Evolutionary conservation across 2,113 vertebrate species (phyloP), one percentile per base, ranked within the genome.

Genomic region (Indicator maculatus): DNA sequence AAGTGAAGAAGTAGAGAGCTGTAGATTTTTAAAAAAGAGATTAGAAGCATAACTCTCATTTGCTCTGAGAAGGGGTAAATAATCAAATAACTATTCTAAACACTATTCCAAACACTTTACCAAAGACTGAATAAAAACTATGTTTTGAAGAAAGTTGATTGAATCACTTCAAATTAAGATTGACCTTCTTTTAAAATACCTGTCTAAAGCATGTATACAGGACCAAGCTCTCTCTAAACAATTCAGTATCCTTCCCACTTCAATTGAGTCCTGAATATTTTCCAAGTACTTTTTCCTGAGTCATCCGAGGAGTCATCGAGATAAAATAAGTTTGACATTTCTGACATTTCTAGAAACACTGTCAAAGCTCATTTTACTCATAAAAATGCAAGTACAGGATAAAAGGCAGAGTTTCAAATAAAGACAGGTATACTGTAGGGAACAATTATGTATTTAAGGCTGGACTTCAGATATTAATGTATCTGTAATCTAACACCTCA

Each of bases 191-290:
- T 71, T 93, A 39, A 90, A 94, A 86, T 44, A 86, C 14, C 50
- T 50, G 36, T 41, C 39, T 50, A 69, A 80, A 52, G 47, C 38
- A 65, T 4, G 50, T 50, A 88, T 4, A 72, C 8, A 11, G 15
- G 6, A 83, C 2, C 12, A 79, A 73, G 36, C 9, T 58, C 28
- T 11, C 31, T 92, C 56, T 93, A n/a, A 61, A 58, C 31, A 65
- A 59, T 77, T 91, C 74, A 74, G 66, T 44, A 78, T 53, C 53
- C 64, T 60, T 82, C 56, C 47, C 72, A 88, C 71, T 94, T 88
- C 65, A 94, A 52, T 91, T 93, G 95, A 93, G 31, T 65, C 44
- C 50, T 96, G 93, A 94, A 69, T 90, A 61, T 88, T 81, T 93
- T 94, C 76, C 83, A 93, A 90, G 53, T 33, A 86, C 65, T 61